Evolutionary conservation across 2,888 invertebrate species (phyloP), one percentile per base, ranked within the genome.

Genomic region (Baccha elongata): DNA sequence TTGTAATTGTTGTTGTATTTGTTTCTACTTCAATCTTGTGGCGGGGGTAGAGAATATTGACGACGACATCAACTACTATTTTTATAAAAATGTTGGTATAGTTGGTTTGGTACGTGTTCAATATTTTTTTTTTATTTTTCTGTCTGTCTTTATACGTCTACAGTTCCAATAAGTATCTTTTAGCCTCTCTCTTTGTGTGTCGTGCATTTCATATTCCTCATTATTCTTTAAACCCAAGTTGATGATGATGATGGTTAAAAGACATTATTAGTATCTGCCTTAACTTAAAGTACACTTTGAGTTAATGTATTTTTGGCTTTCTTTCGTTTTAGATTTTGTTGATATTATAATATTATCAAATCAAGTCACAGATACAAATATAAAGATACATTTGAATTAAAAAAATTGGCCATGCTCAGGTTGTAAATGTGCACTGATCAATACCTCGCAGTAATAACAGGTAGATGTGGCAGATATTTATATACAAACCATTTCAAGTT

Each of bases 121-220:
- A 7, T 44, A 32, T 19, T 52, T 21, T 48, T 23, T 68, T 48
- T 67, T 67, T 46, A 13, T 17, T 40, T 46, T 42, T 62, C 52
- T 42, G 62, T 64, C 15, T 74, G 60, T 37, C 60, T 76, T 40
- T 60, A 44, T 35, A 44, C 29, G 23, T n/a, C 44, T 40, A 53
- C 64, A 37, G 62, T 40, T 29, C 40, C 21, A n/a, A 23, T n/a
- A 10, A 50, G 50, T 50, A 50, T 50, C 50, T 13, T 55, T 10
- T n/a, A 46, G 29, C 72, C 83, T 76, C 71, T 76, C 76, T 76
- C 78, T 72, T 78, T 72, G 78, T 83, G 67, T 72, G 83, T 26
- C 50, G 32, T 73, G 83, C 83, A 83, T 83, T 83, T 83, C 72
- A 68, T 83, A 83, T 83, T 78, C 78, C 58, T 78, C 72, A 78